Evolutionary conservation across 2,797 vertebrate species (phyloP), one percentile per base, ranked within the genome.

Genomic region (Gallinago stenura): DNA sequence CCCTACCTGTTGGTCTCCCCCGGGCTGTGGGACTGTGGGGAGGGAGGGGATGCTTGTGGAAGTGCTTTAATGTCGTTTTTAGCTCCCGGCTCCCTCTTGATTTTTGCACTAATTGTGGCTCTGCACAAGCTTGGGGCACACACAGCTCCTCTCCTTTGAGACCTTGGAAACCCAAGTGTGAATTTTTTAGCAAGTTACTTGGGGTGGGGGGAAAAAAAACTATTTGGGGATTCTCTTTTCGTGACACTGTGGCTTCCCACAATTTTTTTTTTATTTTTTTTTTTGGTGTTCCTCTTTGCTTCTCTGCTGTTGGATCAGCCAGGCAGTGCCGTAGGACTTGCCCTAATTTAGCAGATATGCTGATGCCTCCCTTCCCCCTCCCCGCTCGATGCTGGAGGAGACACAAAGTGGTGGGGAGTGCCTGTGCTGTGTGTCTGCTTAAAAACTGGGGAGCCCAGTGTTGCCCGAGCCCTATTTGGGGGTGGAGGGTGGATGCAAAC

Each of bases 271-370:
- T 26, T 35, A 5, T 25, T 60, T 57, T 79, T 90, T 82, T 82
- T 45, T 35, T 35, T 35, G 7, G 5, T 79, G 30, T 80, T 78
- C 16, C 20, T 77, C 48, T 86, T 45, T 53, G 71, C 79, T 87
- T 77, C 56, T 62, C 28, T 6, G 3, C 56, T 66, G 22, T 50
- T 68, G 45, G 71, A 73, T 77, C 60, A 87, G 71, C 78, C 71
- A 93, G 66, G 46, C 71, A 70, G 68, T 43, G 68, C 78, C 31
- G 60, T 75, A 43, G 0, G 9, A 37, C 24, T 87, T 93, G 85
- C 61, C 79, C 92, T 95, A 89, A 92, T 95, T 94, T 57, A 91
- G 89, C 69, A 78, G 79, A 61, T 94, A 78, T 3, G 69, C 71
- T 78, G 90, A 65, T 83, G 50, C 54, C 48, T 92, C 75, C 83